Conservation (phyloP, 2,888 invertebrate genomes). For the Petrolisthes manimaculis region DNA sequence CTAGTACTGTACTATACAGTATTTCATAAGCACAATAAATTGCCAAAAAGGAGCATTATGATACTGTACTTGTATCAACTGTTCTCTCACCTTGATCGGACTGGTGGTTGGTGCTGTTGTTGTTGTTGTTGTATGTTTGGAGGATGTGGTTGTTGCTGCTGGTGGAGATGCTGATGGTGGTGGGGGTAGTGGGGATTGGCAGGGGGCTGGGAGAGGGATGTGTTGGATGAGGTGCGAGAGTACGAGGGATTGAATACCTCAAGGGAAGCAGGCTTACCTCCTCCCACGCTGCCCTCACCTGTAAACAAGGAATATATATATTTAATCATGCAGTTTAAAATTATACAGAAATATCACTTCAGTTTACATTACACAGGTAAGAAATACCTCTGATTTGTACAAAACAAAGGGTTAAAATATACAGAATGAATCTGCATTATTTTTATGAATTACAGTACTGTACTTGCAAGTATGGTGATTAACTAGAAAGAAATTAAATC, state of each 20-base stretch:
- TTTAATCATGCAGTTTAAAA: background rate
- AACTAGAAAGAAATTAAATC: too few relatives aligned
- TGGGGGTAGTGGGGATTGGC: conserved; percentile 48
- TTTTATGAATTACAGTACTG: too few relatives aligned
- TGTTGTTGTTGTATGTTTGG: conserved; percentile 25
- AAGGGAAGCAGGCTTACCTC: conserved; percentile 68
- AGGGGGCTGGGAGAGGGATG: conserved; percentile 67
- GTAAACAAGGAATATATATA: conserved; percentile 17
- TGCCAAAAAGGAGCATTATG: too few relatives aligned
- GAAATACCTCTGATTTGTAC: background rate
- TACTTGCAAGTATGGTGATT: too few relatives aligned
- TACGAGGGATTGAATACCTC: conserved; percentile 78
- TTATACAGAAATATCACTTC: background rate
- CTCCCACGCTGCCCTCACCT: conserved; percentile 51
- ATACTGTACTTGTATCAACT: too few relatives aligned
- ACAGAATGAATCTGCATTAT: too few relatives aligned
- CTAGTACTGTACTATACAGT: too few relatives aligned
- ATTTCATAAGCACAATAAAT: too few relatives aligned
- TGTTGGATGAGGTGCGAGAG: conserved; percentile 78
- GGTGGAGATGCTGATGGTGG: conserved; percentile 60
- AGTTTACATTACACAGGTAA: background rate
- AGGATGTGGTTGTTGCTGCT: conserved; percentile 50
- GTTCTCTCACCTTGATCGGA: conserved; percentile 65
- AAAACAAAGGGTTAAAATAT: too few relatives aligned
- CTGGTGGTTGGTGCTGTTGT: conserved; percentile 46